Percentiles rank a stretch among this genome's conserved stretches.
These are phyloP conservation scores for Ophion ventricosus DNA, from an alignment of 2,888 invertebrate species.

Conservation along the genomic window DNA sequence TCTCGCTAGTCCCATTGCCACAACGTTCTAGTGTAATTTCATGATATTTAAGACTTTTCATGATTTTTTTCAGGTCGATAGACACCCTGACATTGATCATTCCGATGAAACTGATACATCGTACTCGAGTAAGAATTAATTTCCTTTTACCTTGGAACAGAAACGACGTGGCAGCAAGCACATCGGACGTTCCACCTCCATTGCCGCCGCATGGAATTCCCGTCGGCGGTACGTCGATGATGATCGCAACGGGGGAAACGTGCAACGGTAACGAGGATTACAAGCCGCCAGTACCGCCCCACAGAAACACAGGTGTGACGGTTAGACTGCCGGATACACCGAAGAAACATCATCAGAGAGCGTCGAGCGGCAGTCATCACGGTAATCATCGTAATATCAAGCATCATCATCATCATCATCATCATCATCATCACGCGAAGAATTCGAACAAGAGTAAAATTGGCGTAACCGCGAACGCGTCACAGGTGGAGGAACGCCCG, in stretches of 20 bases:
- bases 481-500: conserved; percentile 65
- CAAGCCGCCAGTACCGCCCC: conserved; percentile 95
- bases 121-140: not conserved
- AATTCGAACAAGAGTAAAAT: conserved; percentile 63
- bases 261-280: conserved; percentile 84
- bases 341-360: conserved; percentile 83
- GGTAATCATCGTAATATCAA: conserved; percentile 79
- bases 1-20: too few species aligned
- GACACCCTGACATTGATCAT: too few species aligned
- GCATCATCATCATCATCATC: conserved; percentile 70
- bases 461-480: conserved; percentile 9
- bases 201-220: conserved; percentile 85
- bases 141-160: conserved; percentile 71
- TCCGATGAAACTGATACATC: too few species aligned
- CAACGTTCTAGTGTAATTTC: too few species aligned
- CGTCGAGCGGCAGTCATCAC: conserved; percentile 79
- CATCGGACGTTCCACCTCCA: conserved; percentile 82
- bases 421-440: conserved; percentile 69
- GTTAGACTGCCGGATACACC: conserved; percentile 82
- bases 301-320: conserved; percentile 89
- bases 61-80: too few species aligned
- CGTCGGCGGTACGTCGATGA: conserved; percentile 66
- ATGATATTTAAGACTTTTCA: too few species aligned
- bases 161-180: conserved; percentile 76
- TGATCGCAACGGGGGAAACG: conserved; percentile 72